phyloP scores from a whole-genome alignment of 2,797 vertebrate genomes.

The Arctocebus calabarensis region DNA sequence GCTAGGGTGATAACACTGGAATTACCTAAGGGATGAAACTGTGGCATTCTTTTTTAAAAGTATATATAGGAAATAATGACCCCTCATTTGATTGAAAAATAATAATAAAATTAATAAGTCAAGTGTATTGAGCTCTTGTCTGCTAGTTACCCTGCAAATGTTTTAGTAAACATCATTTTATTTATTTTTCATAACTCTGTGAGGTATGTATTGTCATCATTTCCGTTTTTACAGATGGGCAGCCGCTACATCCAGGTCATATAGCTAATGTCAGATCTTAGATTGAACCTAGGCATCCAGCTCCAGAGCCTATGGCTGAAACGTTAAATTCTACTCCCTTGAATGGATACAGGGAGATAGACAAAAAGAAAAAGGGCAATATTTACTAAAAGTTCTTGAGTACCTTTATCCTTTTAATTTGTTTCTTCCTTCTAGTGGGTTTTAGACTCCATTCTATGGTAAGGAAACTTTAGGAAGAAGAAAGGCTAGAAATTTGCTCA shows the following conservation, averaged over 20 bases:
- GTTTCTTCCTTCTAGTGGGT: background rate
- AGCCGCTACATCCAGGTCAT: background rate
- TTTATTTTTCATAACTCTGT: background rate
- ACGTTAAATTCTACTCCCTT: constrained; percentile 1
- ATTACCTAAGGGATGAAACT: background rate
- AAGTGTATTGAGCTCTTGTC: background rate
- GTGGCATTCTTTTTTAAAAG: background rate
- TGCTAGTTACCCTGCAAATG: background rate
- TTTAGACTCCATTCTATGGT: background rate
- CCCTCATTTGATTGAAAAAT: background rate
- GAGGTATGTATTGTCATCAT: background rate
- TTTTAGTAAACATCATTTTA: constrained; percentile 39
- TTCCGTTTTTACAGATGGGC: constrained; percentile 32
- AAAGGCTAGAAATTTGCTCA: constrained; percentile 28
- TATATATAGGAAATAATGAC: background rate
- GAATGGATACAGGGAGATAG: background rate
- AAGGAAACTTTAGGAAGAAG: constrained; percentile 21
- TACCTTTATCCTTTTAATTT: constrained; percentile 6
- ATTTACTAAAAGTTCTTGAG: constrained; percentile 42
- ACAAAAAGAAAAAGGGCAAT: background rate
- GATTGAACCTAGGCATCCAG: background rate
- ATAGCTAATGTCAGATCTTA: constrained; percentile 1
- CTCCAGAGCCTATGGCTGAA: background rate
- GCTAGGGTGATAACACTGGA: background rate
- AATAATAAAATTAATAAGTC: constrained; percentile 9